Evolutionary conservation across 1,140 invertebrate genomes (phyloP).

Genomic region (Diorhabda elongata): DNA sequence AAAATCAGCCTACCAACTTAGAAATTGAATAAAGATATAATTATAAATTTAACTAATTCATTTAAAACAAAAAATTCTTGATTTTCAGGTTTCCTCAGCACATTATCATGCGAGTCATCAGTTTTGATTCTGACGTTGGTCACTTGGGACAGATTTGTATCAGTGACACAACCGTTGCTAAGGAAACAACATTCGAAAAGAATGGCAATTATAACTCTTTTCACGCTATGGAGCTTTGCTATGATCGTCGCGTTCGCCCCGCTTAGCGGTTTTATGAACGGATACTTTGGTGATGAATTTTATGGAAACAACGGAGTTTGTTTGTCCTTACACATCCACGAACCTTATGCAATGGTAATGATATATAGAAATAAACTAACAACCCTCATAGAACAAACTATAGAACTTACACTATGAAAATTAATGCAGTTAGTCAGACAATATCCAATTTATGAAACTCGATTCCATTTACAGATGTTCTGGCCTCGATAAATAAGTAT

Average conservation of each 20-base stretch:
- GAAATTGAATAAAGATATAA: no score
- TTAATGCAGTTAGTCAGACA: no score
- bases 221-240: slow-evolving; percentile 55
- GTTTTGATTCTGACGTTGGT: slow-evolving; percentile 62
- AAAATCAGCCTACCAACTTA: no score
- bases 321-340: slow-evolving; percentile 60
- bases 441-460: no score
- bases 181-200: slow-evolving; percentile 42
- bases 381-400: no score
- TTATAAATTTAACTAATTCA: no score
- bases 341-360: slow-evolving; percentile 54
- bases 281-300: slow-evolving; percentile 54
- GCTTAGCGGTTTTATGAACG: slow-evolving; percentile 35
- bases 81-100: slow-evolving; percentile 59
- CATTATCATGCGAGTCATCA: slow-evolving; percentile 63
- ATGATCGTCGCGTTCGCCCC: slow-evolving; percentile 54
- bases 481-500: no score
- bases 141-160: slow-evolving; percentile 60
- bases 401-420: no score
- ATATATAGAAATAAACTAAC: no score
- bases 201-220: slow-evolving; percentile 46
- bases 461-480: no score
- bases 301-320: slow-evolving; percentile 62
- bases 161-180: slow-evolving; percentile 57
- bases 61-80: no score